Base-by-base conservation (phyloP, 1,140 invertebrate genomes). In the Drosophila sucinea region DNA sequence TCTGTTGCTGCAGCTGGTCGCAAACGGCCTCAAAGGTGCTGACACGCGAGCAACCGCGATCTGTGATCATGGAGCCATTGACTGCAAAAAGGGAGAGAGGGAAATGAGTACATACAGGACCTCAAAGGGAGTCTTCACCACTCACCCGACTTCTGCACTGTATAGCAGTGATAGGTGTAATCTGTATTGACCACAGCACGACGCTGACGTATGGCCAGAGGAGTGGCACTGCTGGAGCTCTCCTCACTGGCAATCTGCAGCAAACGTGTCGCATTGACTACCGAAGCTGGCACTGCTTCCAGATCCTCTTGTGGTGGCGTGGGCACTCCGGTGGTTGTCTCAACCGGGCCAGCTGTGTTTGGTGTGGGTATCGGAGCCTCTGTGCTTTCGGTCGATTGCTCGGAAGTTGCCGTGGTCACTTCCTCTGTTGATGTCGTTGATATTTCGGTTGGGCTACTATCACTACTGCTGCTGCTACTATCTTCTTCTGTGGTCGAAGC, bases 11-110 rank as follows among this genome's bases (percentile, higher is more conserved):
- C 0, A 90, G 60, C 32, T 74, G 63, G 1, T 56, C 55, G 54
- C 90, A 91, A 7, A 91, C 90, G 0, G 65, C 62, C 38, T 91
- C 66, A 17, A 58, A 56, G 23, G 81, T 62, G n/a, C 51, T 60
- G 1, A 90, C 84, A 4, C 90, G 86, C 4, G 84, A 76, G 60
- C 90, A 91, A 11, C 90, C 90, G 23, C 90, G 90, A 30, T 90
- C 64, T 5, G 71, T 73, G 7, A 32, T 47, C 27, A 25, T 38
- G 0, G 72, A 62, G 25, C 74, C 77, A 44, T 85, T 83, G 1
- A 78, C 90, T 91, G 27, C 2, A 40, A 38, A 38, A 17, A 27
- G 60, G 41, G 40, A 55, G 8, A 62, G 60, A 23, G 11, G 38
- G 6, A 23, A n/a, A 3, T 0, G 11, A 27, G n/a, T 27, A 8